A percentile compares a stretch with the other conserved stretches of the same genome.
Evolutionary conservation across 2,888 invertebrate genomes (phyloP).

Genomic region (Cataglyphis albicans): DNA sequence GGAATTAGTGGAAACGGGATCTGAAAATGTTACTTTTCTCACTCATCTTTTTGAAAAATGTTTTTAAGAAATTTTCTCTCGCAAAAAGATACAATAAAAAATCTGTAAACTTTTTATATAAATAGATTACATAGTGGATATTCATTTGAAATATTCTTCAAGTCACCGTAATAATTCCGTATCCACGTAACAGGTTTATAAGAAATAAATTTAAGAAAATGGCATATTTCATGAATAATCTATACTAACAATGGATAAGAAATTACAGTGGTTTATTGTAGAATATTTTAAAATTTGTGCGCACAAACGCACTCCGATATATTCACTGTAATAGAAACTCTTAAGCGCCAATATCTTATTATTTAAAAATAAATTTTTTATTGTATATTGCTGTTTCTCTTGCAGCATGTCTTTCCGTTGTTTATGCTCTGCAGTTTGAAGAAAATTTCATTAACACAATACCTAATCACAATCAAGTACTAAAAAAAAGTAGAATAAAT

Average conservation of each 20-base stretch:
- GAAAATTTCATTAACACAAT: constrained; percentile 41
- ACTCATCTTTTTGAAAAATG: constrained; percentile 65
- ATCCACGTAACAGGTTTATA: constrained; percentile 3
- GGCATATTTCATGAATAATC: constrained; percentile 4
- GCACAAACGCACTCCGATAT: constrained; percentile 4
- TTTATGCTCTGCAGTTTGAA: neutral
- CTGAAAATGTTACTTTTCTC: constrained; percentile 39
- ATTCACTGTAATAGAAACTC: constrained; percentile 9
- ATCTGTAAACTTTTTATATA: constrained; percentile 30
- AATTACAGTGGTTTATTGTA: constrained; percentile 4
- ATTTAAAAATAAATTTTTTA: constrained; percentile 16
- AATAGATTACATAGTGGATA: constrained; percentile 25
- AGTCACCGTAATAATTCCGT: constrained; percentile 3
- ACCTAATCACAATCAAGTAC: constrained; percentile 26
- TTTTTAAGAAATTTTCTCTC: constrained; percentile 24
- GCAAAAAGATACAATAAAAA: constrained; percentile 9
- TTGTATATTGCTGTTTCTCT: neutral
- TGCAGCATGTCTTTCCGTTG: neutral
- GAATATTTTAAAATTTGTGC: constrained; percentile 10
- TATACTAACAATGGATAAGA: neutral
- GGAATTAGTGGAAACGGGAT: constrained; percentile 28
- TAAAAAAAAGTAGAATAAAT: constrained; percentile 23
- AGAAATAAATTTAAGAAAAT: constrained; percentile 14
- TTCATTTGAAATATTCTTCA: constrained; percentile 18
- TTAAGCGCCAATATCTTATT: constrained; percentile 17